Conservation (phyloP, 2,888 invertebrate species). For the Pimpla rufipes region DNA sequence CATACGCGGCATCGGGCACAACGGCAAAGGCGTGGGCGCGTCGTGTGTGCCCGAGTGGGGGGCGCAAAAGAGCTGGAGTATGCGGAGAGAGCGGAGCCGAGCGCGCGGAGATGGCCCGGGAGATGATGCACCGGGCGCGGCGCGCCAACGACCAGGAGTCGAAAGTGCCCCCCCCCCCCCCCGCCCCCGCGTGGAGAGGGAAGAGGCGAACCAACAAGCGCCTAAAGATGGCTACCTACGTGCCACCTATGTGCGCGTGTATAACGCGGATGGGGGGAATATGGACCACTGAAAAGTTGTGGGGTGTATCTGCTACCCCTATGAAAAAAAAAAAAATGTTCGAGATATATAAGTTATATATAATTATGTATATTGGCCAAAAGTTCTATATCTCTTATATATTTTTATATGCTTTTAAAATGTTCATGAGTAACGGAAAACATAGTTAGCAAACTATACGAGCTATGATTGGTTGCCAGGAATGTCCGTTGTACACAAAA, state of each 20-base stretch:
- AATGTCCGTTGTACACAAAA: too few species aligned
- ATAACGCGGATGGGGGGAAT: slow-evolving; percentile 49
- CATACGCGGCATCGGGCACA: slow-evolving; percentile 76
- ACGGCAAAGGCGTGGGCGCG: slow-evolving; percentile 70
- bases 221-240: slow-evolving; percentile 38
- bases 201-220: slow-evolving; percentile 41
- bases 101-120: slow-evolving; percentile 35
- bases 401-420: too few species aligned
- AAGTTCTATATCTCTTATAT: too few species aligned
- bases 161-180: slow-evolving; percentile 72
- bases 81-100: too few species aligned
- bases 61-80: slow-evolving; percentile 61
- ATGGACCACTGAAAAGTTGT: slow-evolving; percentile 54
- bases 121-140: slow-evolving; percentile 58
- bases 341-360: too few species aligned
- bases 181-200: slow-evolving; percentile 49
- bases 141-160: slow-evolving; percentile 65
- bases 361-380: too few species aligned
- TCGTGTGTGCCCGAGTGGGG: slow-evolving; percentile 64
- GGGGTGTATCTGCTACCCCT: too few species aligned
- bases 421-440: too few species aligned
- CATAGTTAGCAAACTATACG: too few species aligned
- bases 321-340: too few species aligned
- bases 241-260: slow-evolving; percentile 2
- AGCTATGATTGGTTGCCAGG: too few species aligned